Evolutionary conservation across 2,888 invertebrate species (phyloP), one percentile per base, ranked within the genome.

Genomic region (Yponomeuta sedellus): DNA sequence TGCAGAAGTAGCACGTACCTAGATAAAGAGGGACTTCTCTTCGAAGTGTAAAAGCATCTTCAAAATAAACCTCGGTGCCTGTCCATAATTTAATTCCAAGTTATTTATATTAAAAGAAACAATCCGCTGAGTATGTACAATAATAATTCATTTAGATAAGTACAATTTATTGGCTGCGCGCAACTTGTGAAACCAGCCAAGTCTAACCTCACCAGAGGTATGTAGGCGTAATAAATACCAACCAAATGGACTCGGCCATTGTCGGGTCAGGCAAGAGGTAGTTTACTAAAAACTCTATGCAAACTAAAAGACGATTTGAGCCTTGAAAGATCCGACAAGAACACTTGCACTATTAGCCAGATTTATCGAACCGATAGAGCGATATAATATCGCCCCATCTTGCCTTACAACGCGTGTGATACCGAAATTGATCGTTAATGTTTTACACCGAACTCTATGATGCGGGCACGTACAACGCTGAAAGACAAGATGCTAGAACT

Each of bases 131-230:
- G 67, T 69, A 52, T 52, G 67, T 69, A 70, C 70, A 69, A 44
- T 52, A 64, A 75, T 75, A 74, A 74, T 72, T 76, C 74, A 75
- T 74, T 73, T 69, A 74, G 76, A 77, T 77, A 78, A 74, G 73
- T 72, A 68, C 65, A 74, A 77, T 77, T 77, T 75, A 76, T 76
- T 58, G 59, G 25, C 20, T 19, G 44, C 20, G 44, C 16, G 20
- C 44, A 10, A 59, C 44, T 52, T 52, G 44, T 16, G 44, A 52
- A 52, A 52, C 44, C 16, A 52, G 44, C 16, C 16, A 52, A 16
- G 44, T 16, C 44, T 52, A 16, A 52, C 44, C 44, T 52, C 16
- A 8, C 44, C 16, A 22, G 59, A 22, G 59, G 59, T 22, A 22
- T 59, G 59, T 59, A 20, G 59, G 59, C 22, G 59, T 59, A 11